Evolutionary conservation across 2,888 invertebrate species (phyloP).

Genomic region (Caenorhabditis becei): DNA sequence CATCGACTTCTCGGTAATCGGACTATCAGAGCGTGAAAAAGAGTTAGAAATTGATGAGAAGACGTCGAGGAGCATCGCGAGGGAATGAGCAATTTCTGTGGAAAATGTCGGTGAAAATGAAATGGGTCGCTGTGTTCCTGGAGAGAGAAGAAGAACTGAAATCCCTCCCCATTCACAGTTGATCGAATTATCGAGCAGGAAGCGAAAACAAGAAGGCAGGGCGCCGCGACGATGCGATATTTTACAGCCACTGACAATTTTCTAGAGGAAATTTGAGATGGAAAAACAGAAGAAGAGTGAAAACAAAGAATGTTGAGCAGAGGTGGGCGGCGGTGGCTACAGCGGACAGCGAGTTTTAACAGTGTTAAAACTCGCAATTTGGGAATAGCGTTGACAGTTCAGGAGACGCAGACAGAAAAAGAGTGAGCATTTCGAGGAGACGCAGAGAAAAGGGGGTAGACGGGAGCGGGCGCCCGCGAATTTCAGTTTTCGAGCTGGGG

Average conservation of each 20-base stretch:
- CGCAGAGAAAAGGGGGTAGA: too few species aligned
- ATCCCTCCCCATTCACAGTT: background rate
- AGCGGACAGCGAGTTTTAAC: too few species aligned
- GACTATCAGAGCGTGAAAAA: conserved; percentile 24
- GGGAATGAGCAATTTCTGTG: background rate
- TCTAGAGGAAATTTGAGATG: conserved; percentile 3
- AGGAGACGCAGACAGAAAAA: too few species aligned
- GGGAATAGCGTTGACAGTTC: too few species aligned
- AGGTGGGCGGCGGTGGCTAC: too few species aligned
- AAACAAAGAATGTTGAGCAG: conserved; percentile 15
- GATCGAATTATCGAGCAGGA: conserved; percentile 15
- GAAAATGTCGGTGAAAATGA: conserved; percentile 8
- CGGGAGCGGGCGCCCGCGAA: too few species aligned
- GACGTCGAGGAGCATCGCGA: background rate
- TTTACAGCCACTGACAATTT: background rate
- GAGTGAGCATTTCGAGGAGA: too few species aligned
- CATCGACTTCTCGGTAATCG: conserved; percentile 18
- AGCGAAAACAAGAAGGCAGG: background rate
- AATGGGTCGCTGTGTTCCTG: conserved; percentile 4
- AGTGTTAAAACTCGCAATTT: too few species aligned
- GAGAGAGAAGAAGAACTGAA: background rate
- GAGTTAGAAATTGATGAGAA: conserved; percentile 42
- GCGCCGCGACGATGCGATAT: background rate
- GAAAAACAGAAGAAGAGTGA: background rate
- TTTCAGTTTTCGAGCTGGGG: too few species aligned